Evolutionary conservation across 2,113 vertebrate genomes (phyloP).

Genomic region (Microtus ochrogaster): DNA sequence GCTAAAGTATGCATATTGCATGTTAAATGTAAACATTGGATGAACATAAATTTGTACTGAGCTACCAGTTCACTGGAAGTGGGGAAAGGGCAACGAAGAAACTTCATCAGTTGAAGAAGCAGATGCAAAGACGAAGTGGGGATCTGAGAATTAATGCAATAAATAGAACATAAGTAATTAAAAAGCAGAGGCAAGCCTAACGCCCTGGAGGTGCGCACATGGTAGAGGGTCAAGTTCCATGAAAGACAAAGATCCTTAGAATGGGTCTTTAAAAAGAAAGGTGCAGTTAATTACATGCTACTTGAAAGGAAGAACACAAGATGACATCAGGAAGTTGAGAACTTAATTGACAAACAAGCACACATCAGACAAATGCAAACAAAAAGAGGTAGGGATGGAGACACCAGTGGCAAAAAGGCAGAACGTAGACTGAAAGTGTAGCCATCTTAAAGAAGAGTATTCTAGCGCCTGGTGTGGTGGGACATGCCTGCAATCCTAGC

Average conservation of each 20-base stretch:
- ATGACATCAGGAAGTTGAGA: background rate
- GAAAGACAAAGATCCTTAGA: background rate
- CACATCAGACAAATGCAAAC: background rate
- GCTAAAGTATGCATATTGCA: background rate
- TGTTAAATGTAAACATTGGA: background rate
- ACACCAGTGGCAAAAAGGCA: background rate
- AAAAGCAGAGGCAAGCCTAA: background rate
- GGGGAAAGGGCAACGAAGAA: background rate
- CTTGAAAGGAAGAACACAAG: slow-evolving; percentile 15
- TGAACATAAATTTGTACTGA: background rate
- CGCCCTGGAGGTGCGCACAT: background rate
- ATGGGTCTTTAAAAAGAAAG: background rate
- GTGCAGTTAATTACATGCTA: background rate
- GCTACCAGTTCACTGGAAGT: background rate
- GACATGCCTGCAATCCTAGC: background rate
- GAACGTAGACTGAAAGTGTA: background rate
- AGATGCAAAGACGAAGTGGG: background rate
- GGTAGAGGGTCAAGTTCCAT: background rate
- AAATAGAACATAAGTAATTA: background rate
- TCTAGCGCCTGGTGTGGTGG: no score
- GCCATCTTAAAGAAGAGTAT: background rate
- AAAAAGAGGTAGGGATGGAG: background rate
- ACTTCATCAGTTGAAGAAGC: background rate
- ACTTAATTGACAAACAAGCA: background rate
- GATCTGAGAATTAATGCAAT: background rate